These are phyloP conservation scores for Dissostichus mawsoni DNA, from an alignment of 2,113 vertebrate species.

Conservation along the genomic window DNA sequence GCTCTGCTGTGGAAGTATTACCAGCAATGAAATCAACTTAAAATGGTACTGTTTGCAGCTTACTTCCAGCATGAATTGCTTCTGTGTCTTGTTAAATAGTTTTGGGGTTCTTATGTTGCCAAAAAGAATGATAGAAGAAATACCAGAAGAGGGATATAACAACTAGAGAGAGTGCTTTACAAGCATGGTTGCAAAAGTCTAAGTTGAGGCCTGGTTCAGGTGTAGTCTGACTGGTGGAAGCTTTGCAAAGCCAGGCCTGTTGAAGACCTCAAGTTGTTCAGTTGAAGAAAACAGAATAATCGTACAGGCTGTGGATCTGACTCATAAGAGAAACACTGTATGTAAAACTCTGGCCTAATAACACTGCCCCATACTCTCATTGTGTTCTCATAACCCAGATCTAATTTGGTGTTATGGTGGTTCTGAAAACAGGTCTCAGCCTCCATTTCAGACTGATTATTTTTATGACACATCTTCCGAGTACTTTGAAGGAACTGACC, in stretches of 20 bases:
- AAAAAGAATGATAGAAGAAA: background rate
- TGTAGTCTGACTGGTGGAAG: background rate
- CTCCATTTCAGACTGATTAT: slow-evolving; percentile 34
- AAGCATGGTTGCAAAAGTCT: background rate
- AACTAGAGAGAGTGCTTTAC: background rate
- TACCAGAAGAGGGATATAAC: background rate
- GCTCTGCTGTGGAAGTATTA: background rate
- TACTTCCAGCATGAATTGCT: background rate
- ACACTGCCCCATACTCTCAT: slow-evolving; percentile 44
- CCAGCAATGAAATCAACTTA: background rate
- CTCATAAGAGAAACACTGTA: slow-evolving; percentile 27
- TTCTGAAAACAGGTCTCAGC: slow-evolving; percentile 52
- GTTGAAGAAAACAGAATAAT: background rate
- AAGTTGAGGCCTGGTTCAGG: background rate
- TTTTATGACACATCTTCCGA: slow-evolving; percentile 20
- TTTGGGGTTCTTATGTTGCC: background rate
- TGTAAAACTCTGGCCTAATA: slow-evolving; percentile 55
- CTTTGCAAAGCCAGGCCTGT: background rate
- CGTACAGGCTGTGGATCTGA: slow-evolving; percentile 2
- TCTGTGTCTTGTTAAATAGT: background rate
- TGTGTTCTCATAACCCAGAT: slow-evolving; percentile 65
- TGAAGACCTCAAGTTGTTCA: background rate
- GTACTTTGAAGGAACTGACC: background rate
- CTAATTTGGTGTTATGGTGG: slow-evolving; percentile 36
- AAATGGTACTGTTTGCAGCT: background rate